Evolutionary conservation across 1,140 invertebrate genomes (phyloP).

Genomic region (Bombus haemorrhoidalis): DNA sequence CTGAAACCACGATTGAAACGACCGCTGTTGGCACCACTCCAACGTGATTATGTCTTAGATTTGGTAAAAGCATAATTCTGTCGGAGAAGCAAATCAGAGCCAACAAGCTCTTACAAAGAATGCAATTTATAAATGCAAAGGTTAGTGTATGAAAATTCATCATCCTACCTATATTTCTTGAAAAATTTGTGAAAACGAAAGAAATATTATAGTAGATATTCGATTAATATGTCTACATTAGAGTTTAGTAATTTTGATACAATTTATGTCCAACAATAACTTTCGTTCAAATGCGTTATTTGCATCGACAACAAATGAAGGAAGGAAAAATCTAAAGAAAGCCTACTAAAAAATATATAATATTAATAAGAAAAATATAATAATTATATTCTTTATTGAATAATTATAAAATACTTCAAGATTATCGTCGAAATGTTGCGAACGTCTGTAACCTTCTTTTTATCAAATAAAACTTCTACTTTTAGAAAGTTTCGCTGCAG

Average conservation of each 20-base stretch:
- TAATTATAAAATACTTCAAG: no score
- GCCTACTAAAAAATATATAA: no score
- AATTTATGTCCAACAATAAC: not conserved
- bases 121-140: not conserved
- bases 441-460: no score
- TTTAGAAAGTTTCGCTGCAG: not conserved
- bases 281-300: not conserved
- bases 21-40: slow-evolving; percentile 17
- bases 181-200: not conserved
- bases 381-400: no score
- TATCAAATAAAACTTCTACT: no score
- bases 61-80: slow-evolving; percentile 32
- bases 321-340: no score
- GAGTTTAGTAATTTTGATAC: not conserved
- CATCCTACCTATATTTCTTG: not conserved
- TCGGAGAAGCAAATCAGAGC: not conserved
- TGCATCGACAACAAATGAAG: not conserved
- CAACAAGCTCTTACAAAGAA: not conserved
- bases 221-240: no score
- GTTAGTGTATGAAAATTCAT: not conserved
- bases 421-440: no score
- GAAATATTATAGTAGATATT: not conserved
- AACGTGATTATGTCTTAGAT: slow-evolving; percentile 34
- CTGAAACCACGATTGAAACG: slow-evolving; percentile 42
- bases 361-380: no score